phyloP scores from a whole-genome alignment of 2,113 vertebrate genomes.

The Catharus minimus region DNA sequence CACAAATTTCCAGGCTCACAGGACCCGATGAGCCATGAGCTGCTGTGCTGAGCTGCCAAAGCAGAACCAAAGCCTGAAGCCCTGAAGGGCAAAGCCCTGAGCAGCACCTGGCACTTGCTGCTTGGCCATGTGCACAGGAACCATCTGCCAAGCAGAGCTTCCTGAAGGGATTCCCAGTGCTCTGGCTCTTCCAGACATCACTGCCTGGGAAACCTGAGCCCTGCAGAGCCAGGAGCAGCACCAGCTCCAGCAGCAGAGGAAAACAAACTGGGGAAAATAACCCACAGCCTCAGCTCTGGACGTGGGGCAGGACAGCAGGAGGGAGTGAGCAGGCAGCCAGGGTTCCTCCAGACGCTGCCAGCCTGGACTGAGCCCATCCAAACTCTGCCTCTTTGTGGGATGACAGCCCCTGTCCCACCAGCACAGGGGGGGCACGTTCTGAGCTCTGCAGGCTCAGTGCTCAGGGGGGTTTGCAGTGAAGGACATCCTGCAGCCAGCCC shows the following conservation, averaged over 20 bases:
- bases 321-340: not conserved
- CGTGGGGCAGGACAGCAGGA: not conserved
- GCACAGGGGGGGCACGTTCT: not conserved
- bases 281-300: not conserved
- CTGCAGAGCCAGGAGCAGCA: not conserved
- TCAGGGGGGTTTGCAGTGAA: accelerated
- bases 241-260: not conserved
- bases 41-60: not conserved
- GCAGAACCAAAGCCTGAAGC: not conserved
- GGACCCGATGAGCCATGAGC: not conserved
- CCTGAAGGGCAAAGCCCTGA: not conserved
- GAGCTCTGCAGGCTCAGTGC: not conserved
- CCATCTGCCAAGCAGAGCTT: not conserved
- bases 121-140: not conserved
- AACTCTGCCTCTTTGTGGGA: not conserved
- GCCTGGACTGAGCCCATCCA: not conserved
- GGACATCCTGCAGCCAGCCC: not conserved
- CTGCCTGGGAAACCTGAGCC: not conserved
- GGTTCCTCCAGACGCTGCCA: not conserved
- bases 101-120: not conserved
- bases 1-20: not conserved
- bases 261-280: not conserved
- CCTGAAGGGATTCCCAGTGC: not conserved
- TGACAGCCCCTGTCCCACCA: accelerated
- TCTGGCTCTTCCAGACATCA: not conserved